phyloP scores from a whole-genome alignment of 2,888 invertebrate species.

The Mythimna albipuncta region DNA sequence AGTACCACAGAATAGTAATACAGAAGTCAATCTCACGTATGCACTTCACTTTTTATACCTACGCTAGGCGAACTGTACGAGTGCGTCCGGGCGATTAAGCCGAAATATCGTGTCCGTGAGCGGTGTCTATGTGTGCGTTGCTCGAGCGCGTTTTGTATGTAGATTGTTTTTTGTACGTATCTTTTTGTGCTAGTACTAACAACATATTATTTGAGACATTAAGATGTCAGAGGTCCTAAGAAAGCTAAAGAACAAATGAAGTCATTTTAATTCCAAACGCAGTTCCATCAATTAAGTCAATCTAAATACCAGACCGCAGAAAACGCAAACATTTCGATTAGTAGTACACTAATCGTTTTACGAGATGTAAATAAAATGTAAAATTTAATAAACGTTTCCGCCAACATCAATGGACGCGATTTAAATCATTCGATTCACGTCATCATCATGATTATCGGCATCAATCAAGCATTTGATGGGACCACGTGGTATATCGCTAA shows the following conservation, averaged over 20 bases:
- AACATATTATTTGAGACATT: too few species aligned
- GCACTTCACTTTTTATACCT: too few species aligned
- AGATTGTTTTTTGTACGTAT: too few species aligned
- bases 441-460: constrained; percentile 22
- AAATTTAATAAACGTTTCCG: constrained; percentile 26
- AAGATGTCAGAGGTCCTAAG: background rate
- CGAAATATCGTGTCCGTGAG: too few species aligned
- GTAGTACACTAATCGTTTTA: constrained; percentile 3
- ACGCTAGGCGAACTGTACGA: too few species aligned
- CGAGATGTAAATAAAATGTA: constrained; percentile 9
- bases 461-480: constrained; percentile 42
- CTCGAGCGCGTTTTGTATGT: too few species aligned
- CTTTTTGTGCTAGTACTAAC: too few species aligned
- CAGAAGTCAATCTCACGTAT: too few species aligned
- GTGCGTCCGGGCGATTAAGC: too few species aligned
- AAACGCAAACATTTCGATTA: background rate
- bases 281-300: background rate
- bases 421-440: constrained; percentile 18
- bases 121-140: too few species aligned
- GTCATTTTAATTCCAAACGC: background rate
- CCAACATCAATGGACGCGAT: constrained; percentile 15
- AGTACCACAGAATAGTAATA: too few species aligned
- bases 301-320: background rate
- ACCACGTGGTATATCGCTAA: constrained; percentile 49
- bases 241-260: background rate